Evolutionary conservation across 1,140 invertebrate genomes (phyloP).

Genomic region (Zaprionus nigranus): DNA sequence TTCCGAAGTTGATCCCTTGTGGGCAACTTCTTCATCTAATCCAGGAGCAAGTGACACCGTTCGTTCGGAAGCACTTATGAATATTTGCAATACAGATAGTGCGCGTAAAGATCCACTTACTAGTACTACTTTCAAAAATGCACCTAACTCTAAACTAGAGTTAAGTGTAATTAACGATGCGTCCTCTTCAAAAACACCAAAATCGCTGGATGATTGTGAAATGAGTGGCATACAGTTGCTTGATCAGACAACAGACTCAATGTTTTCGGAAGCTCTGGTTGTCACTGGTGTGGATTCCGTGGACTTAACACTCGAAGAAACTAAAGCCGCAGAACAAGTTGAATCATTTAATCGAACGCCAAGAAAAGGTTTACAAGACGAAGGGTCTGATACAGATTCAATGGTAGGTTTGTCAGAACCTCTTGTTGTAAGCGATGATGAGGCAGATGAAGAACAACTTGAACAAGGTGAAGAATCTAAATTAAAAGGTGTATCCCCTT

Average conservation of each 20-base stretch:
- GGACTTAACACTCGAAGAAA: slow-evolving; percentile 62
- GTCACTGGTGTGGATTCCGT: slow-evolving; percentile 56
- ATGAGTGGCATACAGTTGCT: slow-evolving; percentile 76
- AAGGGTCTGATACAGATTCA: slow-evolving; percentile 51
- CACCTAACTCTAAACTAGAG: slow-evolving; percentile 8
- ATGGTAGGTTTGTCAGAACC: slow-evolving; percentile 53
- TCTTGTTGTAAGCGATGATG: slow-evolving; percentile 62
- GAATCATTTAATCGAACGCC: background rate
- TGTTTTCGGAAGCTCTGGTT: slow-evolving; percentile 57
- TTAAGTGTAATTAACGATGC: slow-evolving; percentile 13
- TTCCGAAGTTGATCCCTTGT: slow-evolving; percentile 44
- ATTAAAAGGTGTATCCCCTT: background rate
- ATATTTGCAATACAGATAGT: background rate
- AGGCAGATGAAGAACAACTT: slow-evolving; percentile 13
- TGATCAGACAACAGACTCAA: slow-evolving; percentile 68
- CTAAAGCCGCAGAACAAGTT: background rate
- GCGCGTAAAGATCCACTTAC: slow-evolving; percentile 56
- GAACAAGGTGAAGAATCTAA: background rate
- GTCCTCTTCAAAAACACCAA: background rate
- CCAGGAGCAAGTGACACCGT: slow-evolving; percentile 17
- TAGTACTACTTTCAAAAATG: slow-evolving; percentile 60
- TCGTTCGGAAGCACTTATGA: slow-evolving; percentile 49
- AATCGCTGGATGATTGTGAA: slow-evolving; percentile 39
- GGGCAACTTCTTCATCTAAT: background rate
- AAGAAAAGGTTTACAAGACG: background rate